Conservation (phyloP, 53 echinoderm and acorn worm genomes). For the Luidia sarsii region DNA sequence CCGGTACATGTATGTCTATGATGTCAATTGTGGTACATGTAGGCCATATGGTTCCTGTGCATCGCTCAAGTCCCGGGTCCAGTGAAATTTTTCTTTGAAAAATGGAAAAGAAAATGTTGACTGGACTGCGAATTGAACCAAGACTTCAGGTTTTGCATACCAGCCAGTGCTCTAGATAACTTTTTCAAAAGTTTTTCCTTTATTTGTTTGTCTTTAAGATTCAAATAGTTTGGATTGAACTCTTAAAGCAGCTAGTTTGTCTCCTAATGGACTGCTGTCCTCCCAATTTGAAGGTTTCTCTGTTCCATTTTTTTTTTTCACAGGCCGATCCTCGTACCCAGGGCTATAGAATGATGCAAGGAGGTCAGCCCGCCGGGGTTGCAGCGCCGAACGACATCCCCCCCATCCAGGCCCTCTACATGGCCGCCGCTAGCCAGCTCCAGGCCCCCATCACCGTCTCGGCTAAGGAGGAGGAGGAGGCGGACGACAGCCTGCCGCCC, state of each 20-base stretch:
- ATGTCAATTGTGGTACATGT: no score
- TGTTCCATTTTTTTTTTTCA: background rate
- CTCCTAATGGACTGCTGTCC: background rate
- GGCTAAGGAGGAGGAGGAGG: conserved; percentile 72
- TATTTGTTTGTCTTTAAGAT: no score
- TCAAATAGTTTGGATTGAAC: no score
- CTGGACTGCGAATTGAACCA: no score
- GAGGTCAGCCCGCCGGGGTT: conserved; percentile 52
- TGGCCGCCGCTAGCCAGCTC: conserved; percentile 80
- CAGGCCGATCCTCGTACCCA: conserved; percentile 91
- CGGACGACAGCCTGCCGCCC: conserved; percentile 68
- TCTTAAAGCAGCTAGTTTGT: background rate
- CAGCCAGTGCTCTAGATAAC: no score
- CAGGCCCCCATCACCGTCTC: conserved; percentile 87
- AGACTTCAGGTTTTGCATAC: no score
- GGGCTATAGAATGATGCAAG: conserved; percentile 99
- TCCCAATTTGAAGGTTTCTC: background rate
- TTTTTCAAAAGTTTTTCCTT: no score
- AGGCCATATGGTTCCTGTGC: no score
- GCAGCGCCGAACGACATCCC: conserved; percentile 69
- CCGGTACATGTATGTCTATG: no score
- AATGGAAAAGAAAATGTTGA: no score
- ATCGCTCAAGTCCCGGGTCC: no score
- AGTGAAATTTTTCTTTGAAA: no score
- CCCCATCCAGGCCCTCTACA: conserved; percentile 82